Evolutionary conservation across 2,113 vertebrate genomes (phyloP), one percentile per base, ranked within the genome.

Genomic region (Grammomys surdaster): DNA sequence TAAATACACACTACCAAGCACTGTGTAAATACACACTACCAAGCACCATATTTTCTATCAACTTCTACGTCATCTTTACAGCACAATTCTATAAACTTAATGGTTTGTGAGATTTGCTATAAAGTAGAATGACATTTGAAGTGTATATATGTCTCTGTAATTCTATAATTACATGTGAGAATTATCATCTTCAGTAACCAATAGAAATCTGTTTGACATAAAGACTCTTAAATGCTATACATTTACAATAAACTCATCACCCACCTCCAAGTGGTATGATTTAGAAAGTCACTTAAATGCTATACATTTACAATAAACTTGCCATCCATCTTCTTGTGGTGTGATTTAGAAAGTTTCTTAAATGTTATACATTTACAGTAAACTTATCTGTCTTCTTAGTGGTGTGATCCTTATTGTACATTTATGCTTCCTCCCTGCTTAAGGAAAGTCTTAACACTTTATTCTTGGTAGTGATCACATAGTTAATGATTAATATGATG

Each of bases 361-460:
- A 69, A 86, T 75, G 89, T 84, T 93, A 85, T 56, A 5, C 17
- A 73, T 85, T 72, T 86, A 36, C 17, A 81, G 73, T 46, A 81
- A 65, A 94, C 31, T 63, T 36, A 31, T 28, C 20, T 73, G 84
- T 82, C 28, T 76, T 95, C 85, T 92, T 14, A 69, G 33, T 36
- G 17, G 76, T 43, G 46, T 20, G 19, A 81, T 40, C 46, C 20
- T 48, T 54, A 91, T 40, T 81, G 5, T 94, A 76, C 6, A 33
- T 24, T 40, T 5, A 51, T 33, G 28, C 8, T 94, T 70, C 77
- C 40, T 70, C 91, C 46, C 7, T 51, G 11, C 63, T 88, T 54
- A 87, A 86, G 65, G 5, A 89, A 48, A 94, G 26, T 89, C 93
- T 95, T 93, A 93, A 70, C 24, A 85, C 51, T 94, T 20, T 60